Conservation (phyloP, 2,797 vertebrate species). For the Clarias platycephalus region DNA sequence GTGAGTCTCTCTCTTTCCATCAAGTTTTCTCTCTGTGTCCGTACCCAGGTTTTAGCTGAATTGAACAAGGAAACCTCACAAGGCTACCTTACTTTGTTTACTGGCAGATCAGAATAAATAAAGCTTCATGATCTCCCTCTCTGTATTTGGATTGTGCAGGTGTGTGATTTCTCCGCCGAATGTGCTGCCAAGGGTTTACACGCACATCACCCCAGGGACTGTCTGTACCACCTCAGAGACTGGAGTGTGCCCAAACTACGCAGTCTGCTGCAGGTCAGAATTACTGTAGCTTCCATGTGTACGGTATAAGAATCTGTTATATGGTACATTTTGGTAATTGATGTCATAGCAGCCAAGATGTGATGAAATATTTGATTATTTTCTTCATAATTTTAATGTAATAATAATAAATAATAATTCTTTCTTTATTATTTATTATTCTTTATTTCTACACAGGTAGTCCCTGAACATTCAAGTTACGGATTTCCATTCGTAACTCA, state of each 20-base stretch:
- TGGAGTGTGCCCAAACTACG: slow-evolving; percentile 72
- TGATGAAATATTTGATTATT: not conserved
- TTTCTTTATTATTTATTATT: too few relatives aligned
- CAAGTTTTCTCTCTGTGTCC: not conserved
- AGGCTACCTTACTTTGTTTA: not conserved
- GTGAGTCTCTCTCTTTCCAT: slow-evolving; percentile 58
- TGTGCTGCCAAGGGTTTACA: slow-evolving; percentile 73
- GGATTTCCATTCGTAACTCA: too few relatives aligned
- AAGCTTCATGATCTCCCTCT: not conserved
- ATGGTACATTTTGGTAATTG: not conserved
- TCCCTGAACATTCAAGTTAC: too few relatives aligned
- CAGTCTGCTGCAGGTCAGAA: slow-evolving; percentile 69
- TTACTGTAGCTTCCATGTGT: not conserved
- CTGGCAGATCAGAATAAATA: not conserved
- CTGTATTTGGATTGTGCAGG: slow-evolving; percentile 56
- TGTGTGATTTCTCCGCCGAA: slow-evolving; percentile 68
- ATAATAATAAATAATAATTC: too few relatives aligned
- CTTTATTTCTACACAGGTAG: too few relatives aligned
- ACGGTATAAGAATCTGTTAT: not conserved
- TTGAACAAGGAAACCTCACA: not conserved
- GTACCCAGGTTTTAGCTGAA: not conserved
- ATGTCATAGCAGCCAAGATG: not conserved
- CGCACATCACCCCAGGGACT: slow-evolving; percentile 78
- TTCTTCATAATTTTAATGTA: too few relatives aligned
- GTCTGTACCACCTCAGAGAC: slow-evolving; percentile 79